These are phyloP conservation scores for Hetaerina titia DNA, from an alignment of 2,888 invertebrate species.

Conservation along the genomic window DNA sequence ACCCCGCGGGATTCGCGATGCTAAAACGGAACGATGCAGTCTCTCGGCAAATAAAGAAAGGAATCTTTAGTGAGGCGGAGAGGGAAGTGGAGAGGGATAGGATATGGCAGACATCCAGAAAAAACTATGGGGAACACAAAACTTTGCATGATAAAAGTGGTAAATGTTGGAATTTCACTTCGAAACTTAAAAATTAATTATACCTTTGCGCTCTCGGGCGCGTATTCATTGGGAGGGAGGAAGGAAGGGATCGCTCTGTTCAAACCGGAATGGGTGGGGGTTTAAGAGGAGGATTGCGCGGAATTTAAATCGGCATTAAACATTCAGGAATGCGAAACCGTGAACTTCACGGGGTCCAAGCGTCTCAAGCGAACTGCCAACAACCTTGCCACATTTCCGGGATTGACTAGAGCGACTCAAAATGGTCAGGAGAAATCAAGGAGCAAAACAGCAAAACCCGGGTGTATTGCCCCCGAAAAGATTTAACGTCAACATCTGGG, in stretches of 20 bases:
- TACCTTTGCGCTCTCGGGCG: background rate
- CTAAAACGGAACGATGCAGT: background rate
- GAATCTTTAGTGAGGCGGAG: background rate
- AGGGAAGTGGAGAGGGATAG: background rate
- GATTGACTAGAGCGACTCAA: background rate
- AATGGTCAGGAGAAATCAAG: background rate
- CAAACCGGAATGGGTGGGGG: too few relatives aligned
- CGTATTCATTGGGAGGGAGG: background rate
- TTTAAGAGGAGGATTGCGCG: background rate
- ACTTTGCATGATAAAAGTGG: background rate
- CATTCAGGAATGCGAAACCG: constrained; percentile 35
- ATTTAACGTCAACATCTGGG: background rate
- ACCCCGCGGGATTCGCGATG: background rate
- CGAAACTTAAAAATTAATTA: background rate
- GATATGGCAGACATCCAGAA: background rate
- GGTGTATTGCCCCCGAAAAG: background rate
- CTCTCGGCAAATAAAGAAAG: background rate
- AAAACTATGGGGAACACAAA: background rate
- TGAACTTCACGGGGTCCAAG: background rate
- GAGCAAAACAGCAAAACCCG: background rate
- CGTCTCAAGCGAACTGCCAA: background rate
- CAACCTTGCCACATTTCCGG: constrained; percentile 21
- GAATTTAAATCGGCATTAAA: constrained; percentile 25
- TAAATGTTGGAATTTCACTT: background rate
- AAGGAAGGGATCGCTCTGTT: too few relatives aligned